Evolutionary conservation across 2,797 vertebrate species (phyloP), one percentile per base, ranked within the genome.

Genomic region (Anguilla obscura): DNA sequence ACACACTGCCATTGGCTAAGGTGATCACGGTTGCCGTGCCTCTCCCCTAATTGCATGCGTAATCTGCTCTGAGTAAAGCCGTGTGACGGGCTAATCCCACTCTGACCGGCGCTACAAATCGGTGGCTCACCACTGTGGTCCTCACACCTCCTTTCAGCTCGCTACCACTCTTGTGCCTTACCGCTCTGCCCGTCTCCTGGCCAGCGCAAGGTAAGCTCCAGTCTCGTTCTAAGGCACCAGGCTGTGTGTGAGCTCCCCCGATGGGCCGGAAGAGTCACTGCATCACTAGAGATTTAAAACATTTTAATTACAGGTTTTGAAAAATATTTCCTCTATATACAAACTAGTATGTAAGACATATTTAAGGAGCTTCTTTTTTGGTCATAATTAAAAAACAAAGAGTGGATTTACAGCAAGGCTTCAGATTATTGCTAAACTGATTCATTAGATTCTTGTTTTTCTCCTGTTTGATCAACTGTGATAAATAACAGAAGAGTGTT

Each of bases 31-130:
- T 50, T 87, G 9, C 74, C 84, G n/a, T 63, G 0, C 27, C 45
- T 36, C 56, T 33, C 1, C 33, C 33, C 3, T 16, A 58, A 30
- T 83, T 52, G 74, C 14, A 82, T 50, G 82, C n/a, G 9, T 92
- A 96, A 95, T 92, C 93, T 92, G 94, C 89, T 86, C 87, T 95
- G 92, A 94, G 93, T 97, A 96, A 97, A 97, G 97, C 95, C 95
- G 93, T 95, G 97, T 98, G 98, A 98, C 96, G 94, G 89, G 92
- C 93, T 98, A 97, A 98, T 98, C 97, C 96, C 90, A 83, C 92
- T 91, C 91, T 95, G 66, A 92, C 94, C 95, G 92, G 93, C 91
- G 86, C 93, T 97, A 96, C 96, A 97, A 96, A 97, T 93, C 94
- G 94, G 88, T 6, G 91, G 88, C 85, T 16, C 88, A 90, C 90